Evolutionary conservation across 2,113 vertebrate species (phyloP).

Genomic region (Genyomyrus donnyi): DNA sequence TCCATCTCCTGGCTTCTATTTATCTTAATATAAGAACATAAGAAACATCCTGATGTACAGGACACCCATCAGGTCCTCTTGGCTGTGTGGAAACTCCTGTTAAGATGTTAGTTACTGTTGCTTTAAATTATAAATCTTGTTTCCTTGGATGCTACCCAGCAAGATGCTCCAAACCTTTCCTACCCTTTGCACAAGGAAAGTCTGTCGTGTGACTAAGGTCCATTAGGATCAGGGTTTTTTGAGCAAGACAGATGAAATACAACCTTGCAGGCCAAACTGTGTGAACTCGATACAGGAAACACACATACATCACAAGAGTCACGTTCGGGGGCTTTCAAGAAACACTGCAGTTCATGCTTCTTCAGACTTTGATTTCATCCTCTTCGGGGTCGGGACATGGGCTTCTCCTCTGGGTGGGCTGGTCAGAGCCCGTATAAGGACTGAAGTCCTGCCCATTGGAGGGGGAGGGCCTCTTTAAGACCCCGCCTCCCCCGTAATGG

Average conservation of each 20-base stretch:
- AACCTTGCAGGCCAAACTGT: neutral
- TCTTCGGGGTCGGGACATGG: constrained; percentile 73
- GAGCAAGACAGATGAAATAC: neutral
- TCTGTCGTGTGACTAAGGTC: neutral
- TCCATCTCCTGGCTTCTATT: neutral
- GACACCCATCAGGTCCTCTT: neutral
- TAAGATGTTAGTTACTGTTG: neutral
- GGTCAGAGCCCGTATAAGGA: neutral
- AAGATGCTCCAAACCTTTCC: neutral
- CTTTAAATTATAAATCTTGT: neutral
- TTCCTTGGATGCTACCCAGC: neutral
- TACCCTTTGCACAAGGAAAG: neutral
- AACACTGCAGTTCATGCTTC: neutral
- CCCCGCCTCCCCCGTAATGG: constrained; percentile 46
- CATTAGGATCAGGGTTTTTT: neutral
- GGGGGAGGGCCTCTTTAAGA: constrained; percentile 47
- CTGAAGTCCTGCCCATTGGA: constrained; percentile 30
- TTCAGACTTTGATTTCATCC: constrained; percentile 88
- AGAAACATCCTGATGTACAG: neutral
- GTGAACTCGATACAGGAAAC: neutral
- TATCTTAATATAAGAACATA: constrained; percentile 2
- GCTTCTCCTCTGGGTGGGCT: constrained; percentile 42
- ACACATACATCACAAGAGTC: neutral
- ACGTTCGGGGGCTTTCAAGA: neutral
- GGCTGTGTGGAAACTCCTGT: neutral